A percentile compares a stretch with the other conserved stretches of the same genome.
Evolutionary conservation across 2,113 vertebrate species (phyloP).

Genomic region (Bolborhynchus lineola): DNA sequence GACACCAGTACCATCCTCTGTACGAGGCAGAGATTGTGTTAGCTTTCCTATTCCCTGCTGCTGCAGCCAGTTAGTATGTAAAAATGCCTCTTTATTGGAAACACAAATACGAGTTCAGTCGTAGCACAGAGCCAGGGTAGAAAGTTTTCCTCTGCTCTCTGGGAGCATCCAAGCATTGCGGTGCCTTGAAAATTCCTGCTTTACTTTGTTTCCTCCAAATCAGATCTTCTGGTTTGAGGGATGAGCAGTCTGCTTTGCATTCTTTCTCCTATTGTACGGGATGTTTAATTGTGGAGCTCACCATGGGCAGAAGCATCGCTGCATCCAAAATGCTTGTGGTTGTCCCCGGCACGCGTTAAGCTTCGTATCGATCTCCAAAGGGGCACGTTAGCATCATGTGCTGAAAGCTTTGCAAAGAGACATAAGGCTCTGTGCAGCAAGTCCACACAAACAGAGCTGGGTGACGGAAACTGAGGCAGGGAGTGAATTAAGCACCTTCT

Average conservation of each 20-base stretch:
- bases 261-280: constrained; percentile 15
- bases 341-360: not conserved
- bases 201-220: not conserved
- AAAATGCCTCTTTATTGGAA: constrained; percentile 70
- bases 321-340: not conserved
- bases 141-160: constrained; percentile 61
- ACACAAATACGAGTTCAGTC: constrained; percentile 66
- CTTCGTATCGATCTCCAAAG: not conserved
- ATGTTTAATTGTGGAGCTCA: constrained; percentile 37
- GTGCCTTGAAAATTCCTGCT: constrained; percentile 31
- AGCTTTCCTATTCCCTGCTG: constrained; percentile 70
- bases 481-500: constrained; percentile 29
- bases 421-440: not conserved
- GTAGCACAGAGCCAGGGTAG: constrained; percentile 50
- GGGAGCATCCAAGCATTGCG: constrained; percentile 1
- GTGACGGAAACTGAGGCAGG: constrained; percentile 35
- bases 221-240: constrained; percentile 13
- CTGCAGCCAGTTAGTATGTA: constrained; percentile 67
- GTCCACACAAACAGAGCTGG: not conserved
- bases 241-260: constrained; percentile 8
- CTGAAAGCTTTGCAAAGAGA: constrained; percentile 38
- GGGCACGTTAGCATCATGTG: constrained; percentile 35
- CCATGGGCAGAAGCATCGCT: not conserved
- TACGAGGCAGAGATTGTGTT: constrained; percentile 65
- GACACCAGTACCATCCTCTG: constrained; percentile 66